Evolutionary conservation across 2,113 vertebrate species (phyloP), one percentile per base, ranked within the genome.

Genomic region (Callionymus lyra): DNA sequence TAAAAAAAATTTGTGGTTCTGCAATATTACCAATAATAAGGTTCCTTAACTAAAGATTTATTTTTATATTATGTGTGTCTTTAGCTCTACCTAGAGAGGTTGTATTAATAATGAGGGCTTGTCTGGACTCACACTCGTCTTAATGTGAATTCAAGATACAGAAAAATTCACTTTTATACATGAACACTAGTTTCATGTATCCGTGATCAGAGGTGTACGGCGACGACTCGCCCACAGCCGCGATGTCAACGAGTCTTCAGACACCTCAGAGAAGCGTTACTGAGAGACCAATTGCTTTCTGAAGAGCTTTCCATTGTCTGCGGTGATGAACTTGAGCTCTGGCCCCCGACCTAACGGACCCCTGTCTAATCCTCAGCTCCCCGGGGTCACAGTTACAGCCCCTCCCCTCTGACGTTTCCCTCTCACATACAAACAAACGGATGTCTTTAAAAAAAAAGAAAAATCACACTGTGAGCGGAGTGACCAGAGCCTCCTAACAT

Each of bases 321-420:
- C 53, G 33, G 54, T 76, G 80, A 85, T 85, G 76, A 87, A 85
- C 83, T 81, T 85, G 77, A 83, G 78, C 76, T 77, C 53, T 71
- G 77, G 76, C 75, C 79, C 81, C 70, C 72, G 80, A 82, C 81
- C 77, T 65, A 43, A 74, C 60, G 78, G 77, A 76, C 81, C 65
- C 47, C 68, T 62, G 63, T 83, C 73, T 83, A 81, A 82, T 82
- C 74, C 70, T 35, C 43, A 64, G 48, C 47, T 48, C 66, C 64
- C 54, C 74, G 43, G 49, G 50, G 43, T 52, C 59, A 49, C 57
- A 42, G 44, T 34, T 45, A 37, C 50, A 41, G 57, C 56, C 62
- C 46, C 59, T 40, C 72, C 52, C 59, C 21, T 27, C 8, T 53
- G 32, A 16, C 45, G 47, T 56, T 48, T 15, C 41, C 27, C 53